Base-by-base conservation (phyloP, 1,140 invertebrate species). In the Brachionus manjavacas region DNA sequence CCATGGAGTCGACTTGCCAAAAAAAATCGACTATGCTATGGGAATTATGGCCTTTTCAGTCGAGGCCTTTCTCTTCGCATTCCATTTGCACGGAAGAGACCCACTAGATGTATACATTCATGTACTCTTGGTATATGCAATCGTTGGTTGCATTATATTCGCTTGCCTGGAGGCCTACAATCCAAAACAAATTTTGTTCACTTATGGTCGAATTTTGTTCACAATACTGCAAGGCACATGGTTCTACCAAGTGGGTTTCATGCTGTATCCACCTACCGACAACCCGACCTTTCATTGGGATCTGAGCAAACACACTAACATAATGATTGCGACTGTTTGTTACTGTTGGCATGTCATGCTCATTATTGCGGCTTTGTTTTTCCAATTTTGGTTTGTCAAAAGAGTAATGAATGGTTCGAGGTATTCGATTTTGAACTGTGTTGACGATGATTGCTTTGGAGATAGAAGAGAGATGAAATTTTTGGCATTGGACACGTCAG, bases 191-290 rank as follows among this genome's bases (percentile, higher is more conserved):
- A 85, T 91, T 6, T 46, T 90, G 7, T 85, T 87, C 1, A 86
- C 90, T 1, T 84, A 91, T 12, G 60, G 85, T 7, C 86, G 90
- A 25, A 83, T 87, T 2, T 90, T 89, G 85, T 89, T 89, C 68
- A 87, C 89, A 1, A 78, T 91, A 2, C 85, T 91, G 25, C 91
- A 91, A 84, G 91, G 91, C 4, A 90, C 90, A 0, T 91, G 91
- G 91, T 91, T 91, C 86, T 90, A 87, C 85, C 90, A 91, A 84
- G 87, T 91, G 7, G 91, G 89, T 0, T 91, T 91, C 86, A 91
- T 91, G 80, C 86, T 91, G 28, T 91, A 91, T 85, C 89, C 89
- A n/a, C 91, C 91, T 4, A 74, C 87, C 2, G 74, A 78, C 16
- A 84, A 86, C 1, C 87, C 87, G 4, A 85, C 86, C 12, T 85